These are phyloP conservation scores for Gymnothorax reevesii DNA, from an alignment of 2,797 vertebrate genomes.

Conservation along the genomic window DNA sequence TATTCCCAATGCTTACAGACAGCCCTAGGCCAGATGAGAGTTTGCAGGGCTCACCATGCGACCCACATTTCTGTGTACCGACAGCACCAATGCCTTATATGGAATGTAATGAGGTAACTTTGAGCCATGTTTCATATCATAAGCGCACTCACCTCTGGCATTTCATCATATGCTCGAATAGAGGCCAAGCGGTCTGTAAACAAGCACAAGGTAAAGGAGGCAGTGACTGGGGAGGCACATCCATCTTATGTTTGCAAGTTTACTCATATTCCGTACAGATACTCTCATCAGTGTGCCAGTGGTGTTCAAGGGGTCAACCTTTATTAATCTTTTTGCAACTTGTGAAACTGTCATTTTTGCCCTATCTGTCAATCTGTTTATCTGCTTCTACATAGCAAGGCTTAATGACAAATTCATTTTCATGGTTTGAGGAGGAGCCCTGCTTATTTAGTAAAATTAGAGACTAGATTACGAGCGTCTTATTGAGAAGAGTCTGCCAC, in stretches of 20 bases:
- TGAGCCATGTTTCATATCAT: not conserved
- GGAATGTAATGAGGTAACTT: not conserved
- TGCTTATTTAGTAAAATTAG: no score
- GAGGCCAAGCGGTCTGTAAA: conserved; percentile 80
- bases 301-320: not conserved
- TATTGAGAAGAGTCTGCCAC: no score
- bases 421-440: no score
- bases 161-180: conserved; percentile 80
- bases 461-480: no score
- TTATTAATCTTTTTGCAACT: no score
- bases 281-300: not conserved
- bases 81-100: not conserved
- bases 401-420: not conserved
- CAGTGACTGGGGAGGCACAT: not conserved
- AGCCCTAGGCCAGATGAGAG: not conserved
- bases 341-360: not conserved
- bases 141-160: conserved; percentile 78
- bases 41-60: not conserved
- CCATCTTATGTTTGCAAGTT: not conserved
- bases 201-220: conserved; percentile 33
- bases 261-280: not conserved
- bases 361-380: not conserved
- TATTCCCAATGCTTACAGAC: no score
- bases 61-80: not conserved
- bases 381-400: not conserved